A percentile compares a stretch with the other conserved stretches of the same genome.
Conservation (phyloP, 2,888 invertebrate genomes). For the Camptogramma bilineatum region DNA sequence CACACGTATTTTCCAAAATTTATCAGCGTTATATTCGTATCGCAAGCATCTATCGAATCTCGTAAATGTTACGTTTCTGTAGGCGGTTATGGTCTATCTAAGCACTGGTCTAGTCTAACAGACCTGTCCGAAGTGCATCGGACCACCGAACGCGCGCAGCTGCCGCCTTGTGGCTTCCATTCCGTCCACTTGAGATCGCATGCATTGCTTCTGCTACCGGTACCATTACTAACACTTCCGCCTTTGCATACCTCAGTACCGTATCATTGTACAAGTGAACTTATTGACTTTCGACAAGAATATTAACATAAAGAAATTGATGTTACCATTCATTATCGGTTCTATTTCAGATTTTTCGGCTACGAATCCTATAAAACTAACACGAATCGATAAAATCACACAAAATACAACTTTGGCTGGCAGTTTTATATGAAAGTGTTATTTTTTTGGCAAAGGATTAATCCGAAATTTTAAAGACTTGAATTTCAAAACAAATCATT, state of each 20-base stretch:
- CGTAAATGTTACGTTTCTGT: constrained; percentile 20
- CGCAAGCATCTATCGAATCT: neutral
- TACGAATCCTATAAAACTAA: neutral
- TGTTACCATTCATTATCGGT: neutral
- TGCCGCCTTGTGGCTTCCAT: constrained; percentile 50
- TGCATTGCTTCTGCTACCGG: constrained; percentile 47
- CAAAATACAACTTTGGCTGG: no score
- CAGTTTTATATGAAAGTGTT: no score
- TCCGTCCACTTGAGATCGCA: constrained; percentile 60
- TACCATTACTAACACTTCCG: constrained; percentile 52
- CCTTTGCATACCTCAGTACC: constrained; percentile 39
- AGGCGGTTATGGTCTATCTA: constrained; percentile 19
- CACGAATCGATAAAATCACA: no score
- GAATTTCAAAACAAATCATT: no score
- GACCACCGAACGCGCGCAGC: constrained; percentile 48
- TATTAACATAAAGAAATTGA: neutral
- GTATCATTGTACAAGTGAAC: constrained; percentile 28
- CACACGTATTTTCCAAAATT: constrained; percentile 10
- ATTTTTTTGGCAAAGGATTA: no score
- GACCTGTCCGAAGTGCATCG: constrained; percentile 23
- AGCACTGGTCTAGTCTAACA: constrained; percentile 28
- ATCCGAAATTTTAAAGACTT: no score
- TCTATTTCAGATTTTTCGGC: neutral
- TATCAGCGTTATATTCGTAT: constrained; percentile 11
- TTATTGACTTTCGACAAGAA: constrained; percentile 17